These are phyloP conservation scores for Tetraneura akinire DNA, from an alignment of 1,140 invertebrate species.

Conservation along the genomic window DNA sequence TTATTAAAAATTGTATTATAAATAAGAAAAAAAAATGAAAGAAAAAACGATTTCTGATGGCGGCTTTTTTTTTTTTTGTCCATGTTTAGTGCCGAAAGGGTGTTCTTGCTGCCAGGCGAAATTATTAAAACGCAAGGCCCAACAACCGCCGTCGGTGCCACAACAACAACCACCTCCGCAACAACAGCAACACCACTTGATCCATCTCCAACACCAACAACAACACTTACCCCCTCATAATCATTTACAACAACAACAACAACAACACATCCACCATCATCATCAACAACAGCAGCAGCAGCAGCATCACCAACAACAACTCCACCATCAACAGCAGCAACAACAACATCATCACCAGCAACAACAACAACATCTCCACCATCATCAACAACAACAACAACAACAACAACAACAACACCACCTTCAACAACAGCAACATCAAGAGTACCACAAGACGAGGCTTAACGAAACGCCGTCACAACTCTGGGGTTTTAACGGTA, in stretches of 20 bases:
- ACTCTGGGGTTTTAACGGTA: conserved; percentile 44
- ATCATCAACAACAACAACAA: not conserved
- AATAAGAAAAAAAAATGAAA: conserved; percentile 5
- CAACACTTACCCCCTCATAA: not conserved
- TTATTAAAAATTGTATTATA: conserved; percentile 35
- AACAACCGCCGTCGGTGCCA: conserved; percentile 8
- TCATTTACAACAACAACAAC: not conserved
- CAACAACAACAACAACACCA: not conserved
- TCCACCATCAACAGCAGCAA: conserved; percentile 8
- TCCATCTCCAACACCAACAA: conserved; percentile 10
- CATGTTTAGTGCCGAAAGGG: conserved; percentile 47
- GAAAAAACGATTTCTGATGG: conserved; percentile 39
- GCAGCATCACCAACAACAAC: conserved; percentile 36
- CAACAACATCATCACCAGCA: conserved; percentile 1
- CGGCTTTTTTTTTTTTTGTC: conserved; percentile 42
- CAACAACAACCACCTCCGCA: conserved; percentile 12
- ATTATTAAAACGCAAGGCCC: conserved; percentile 43
- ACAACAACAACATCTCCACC: conserved; percentile 1
- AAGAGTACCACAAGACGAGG: conserved; percentile 19
- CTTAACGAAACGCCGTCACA: not conserved
- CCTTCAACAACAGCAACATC: conserved; percentile 16
- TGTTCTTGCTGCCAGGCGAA: conserved; percentile 48
- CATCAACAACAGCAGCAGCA: conserved; percentile 13
- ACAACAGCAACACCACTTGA: not conserved
- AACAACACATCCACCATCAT: conserved; percentile 25